These are phyloP conservation scores for Tribolium freemani DNA, from an alignment of 2,888 invertebrate genomes.

Conservation along the genomic window DNA sequence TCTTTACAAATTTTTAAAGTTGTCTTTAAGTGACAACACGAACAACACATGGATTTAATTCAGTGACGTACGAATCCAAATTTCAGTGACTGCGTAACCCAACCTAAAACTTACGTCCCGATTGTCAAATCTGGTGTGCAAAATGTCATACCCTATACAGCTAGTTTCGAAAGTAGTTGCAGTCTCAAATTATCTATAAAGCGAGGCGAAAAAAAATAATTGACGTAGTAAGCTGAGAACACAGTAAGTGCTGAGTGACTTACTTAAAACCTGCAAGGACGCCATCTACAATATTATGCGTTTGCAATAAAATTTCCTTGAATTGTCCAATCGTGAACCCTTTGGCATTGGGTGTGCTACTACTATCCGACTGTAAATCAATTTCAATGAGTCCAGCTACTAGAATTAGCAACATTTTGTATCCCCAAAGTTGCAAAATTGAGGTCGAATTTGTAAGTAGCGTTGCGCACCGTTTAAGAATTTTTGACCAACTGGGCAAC, in stretches of 20 bases:
- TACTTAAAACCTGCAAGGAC: constrained; percentile 72
- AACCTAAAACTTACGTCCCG: no score
- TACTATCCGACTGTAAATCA: constrained; percentile 66
- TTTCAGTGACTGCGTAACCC: no score
- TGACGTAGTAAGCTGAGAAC: no score
- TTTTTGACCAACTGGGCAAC: constrained; percentile 63
- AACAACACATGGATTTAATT: no score
- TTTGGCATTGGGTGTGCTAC: constrained; percentile 66
- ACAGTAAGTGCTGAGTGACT: constrained; percentile 51
- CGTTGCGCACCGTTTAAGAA: constrained; percentile 64
- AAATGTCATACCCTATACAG: no score
- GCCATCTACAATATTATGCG: constrained; percentile 70
- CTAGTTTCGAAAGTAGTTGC: no score
- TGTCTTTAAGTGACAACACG: no score
- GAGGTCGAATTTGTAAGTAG: constrained; percentile 65
- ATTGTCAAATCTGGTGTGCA: no score
- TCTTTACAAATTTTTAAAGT: no score
- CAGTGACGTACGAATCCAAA: no score
- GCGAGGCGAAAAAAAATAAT: no score
- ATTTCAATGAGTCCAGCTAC: constrained; percentile 67
- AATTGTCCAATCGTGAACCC: constrained; percentile 68
- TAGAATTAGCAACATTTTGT: constrained; percentile 66
- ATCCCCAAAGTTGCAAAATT: constrained; percentile 69
- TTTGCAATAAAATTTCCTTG: constrained; percentile 61
- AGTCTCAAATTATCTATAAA: no score